Conservation (phyloP, 2,888 invertebrate genomes). For the Chloroclysta siterata region DNA sequence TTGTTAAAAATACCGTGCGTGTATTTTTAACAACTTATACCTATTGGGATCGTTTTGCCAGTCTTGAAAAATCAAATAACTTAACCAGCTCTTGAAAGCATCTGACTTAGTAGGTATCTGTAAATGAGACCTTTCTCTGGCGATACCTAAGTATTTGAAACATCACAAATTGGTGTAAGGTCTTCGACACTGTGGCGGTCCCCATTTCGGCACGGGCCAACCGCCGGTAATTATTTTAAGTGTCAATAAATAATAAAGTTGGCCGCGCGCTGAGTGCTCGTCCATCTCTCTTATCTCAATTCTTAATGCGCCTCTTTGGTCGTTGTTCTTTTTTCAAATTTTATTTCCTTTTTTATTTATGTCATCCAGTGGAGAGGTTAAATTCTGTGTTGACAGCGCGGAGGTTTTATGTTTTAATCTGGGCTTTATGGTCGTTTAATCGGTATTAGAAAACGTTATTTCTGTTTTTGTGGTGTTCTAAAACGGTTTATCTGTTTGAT, state of each 20-base stretch:
- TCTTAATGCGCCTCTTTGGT: conserved; percentile 84
- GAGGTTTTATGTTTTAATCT: conserved; percentile 84
- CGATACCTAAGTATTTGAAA: conserved; percentile 21
- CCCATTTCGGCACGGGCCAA: conserved; percentile 79
- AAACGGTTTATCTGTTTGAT: conserved; percentile 66
- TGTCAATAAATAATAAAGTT: conserved; percentile 85
- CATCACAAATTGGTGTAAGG: conserved; percentile 51
- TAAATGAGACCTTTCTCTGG: not conserved
- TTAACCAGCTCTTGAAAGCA: not conserved
- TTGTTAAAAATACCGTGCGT: no score
- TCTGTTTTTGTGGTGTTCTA: conserved; percentile 46
- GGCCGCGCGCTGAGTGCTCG: conserved; percentile 80
- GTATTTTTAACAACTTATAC: not conserved
- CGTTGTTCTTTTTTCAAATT: conserved; percentile 69
- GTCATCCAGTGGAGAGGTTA: conserved; percentile 74
- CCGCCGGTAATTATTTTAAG: conserved; percentile 82
- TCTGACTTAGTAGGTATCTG: not conserved
- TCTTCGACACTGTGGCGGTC: conserved; percentile 58
- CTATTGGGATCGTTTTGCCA: no score
- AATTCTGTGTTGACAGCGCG: conserved; percentile 81
- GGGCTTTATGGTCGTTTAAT: conserved; percentile 73
- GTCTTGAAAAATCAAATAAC: not conserved
- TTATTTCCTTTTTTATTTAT: conserved; percentile 71
- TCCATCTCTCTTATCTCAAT: conserved; percentile 84
- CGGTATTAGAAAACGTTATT: conserved; percentile 60